Evolutionary conservation across 1,140 invertebrate genomes (phyloP), one percentile per base, ranked within the genome.

Genomic region (Ridgeia piscesae): DNA sequence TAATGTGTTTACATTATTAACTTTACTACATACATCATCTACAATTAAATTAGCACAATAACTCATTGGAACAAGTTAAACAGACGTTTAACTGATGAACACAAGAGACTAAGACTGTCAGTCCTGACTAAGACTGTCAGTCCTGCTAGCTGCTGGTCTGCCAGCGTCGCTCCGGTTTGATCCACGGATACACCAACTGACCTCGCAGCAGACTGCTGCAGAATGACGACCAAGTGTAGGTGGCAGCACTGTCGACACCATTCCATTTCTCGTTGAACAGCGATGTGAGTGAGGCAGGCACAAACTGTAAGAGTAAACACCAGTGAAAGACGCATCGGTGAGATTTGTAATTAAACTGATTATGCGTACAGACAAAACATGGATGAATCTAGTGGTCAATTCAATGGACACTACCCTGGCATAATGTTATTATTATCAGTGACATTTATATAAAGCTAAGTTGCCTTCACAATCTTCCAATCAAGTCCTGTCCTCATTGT

Each of bases 141-240:
- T 50, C 8, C 58, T 31, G 4, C 58, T 77, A 77, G 58, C 58
- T 77, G 58, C 27, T 31, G 27, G 17, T 77, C 17, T 77, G 58
- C 27, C 2, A 31, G 11, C 58, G 58, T 77, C 58, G 58, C 14
- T 77, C 58, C 27, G 58, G 89, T 42, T 90, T 89, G 34, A 94
- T 90, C 94, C 94, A 94, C 1, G 94, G 94, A 92, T 94, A 94
- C n/a, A 94, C 90, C 0, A 94, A 92, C 33, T 93, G 88, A 0
- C 94, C 94, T 11, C 91, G 92, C 88, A 93, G 92, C 50, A 94
- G 35, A 33, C 91, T 91, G 58, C 50, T 33, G n/a, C 94, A 34
- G 33, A 94, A 91, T n/a, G 93, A 89, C 48, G 33, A 34, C 94
- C 93, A 93, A 1, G 93, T 91, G 88, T 93, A 48, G 21, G 34